Evolutionary conservation across 2,888 invertebrate genomes (phyloP), one percentile per base, ranked within the genome.

Genomic region (Drosophila setosimentum): DNA sequence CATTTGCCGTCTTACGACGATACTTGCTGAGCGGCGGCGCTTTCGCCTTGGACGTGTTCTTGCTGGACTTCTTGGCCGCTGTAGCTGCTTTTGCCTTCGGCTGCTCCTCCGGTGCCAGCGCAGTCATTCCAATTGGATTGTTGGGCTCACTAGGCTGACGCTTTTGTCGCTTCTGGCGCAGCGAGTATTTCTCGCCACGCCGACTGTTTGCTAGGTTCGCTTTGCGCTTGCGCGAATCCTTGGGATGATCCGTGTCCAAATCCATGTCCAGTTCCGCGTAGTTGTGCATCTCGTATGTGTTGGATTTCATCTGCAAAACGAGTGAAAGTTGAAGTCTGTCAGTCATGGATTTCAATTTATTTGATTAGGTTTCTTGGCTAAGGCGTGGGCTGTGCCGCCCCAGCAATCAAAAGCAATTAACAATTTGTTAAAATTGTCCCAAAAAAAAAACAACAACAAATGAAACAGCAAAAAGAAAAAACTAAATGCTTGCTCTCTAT

Each of bases 1-100:
- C 97, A 93, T 98, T 98, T 18, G 98, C 98, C 1, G 97, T 97
- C 94, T 97, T 97, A 84, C 98, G 94, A 32, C 98, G 94, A 93
- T 98, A 98, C 93, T 98, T 98, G 94, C 97, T 97, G 82, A 98
- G 94, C 18, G 96, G 96, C 65, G 96, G 95, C 32, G 96, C 95
- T 91, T 95, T 94, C 82, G 95, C 94, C 90, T 96, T 95, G 74
- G 94, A 93, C 73, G 93, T 21, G 49, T 32, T 75, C 68, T 79
- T 75, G 45, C 35, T 63, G 24, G 10, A n/a, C 37, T 33, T 75
- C 50, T 64, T 45, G 37, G 21, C 8, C 35, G n/a, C 53, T n/a
- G 48, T 32, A 24, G 55, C 33, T 45, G 35, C 64, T 24, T 33
- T 51, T 13, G 30, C 30, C 42, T 45, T 57, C 6, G 60, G 24